Base-by-base conservation (phyloP, 2,888 invertebrate species). In the Blera fallax region DNA sequence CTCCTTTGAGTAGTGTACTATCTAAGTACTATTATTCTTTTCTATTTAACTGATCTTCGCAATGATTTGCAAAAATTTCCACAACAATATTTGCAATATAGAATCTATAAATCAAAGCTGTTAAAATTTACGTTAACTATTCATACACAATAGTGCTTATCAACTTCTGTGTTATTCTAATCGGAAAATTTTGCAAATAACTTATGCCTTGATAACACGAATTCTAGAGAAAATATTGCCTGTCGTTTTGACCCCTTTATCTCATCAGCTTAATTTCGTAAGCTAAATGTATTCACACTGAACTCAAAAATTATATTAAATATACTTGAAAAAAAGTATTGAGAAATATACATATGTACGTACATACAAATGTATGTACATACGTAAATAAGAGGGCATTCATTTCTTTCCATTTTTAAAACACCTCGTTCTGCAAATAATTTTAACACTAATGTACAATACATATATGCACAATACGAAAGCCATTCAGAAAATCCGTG, bases 231-330 rank as follows among this genome's bases (percentile, higher is more conserved):
- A 11, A 2, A n/a, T 58, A 48, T 29, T 50, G 11, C 8, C 14
- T 58, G 43, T 77, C 29, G 27, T 4, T 3, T 54, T 72, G 50
- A 77, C 70, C 45, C 45, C 52, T n/a, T 54, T 72, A 78, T 78
- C 78, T 54, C 27, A 1, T 40, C 1, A 7, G 58, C 50, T 40
- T 4, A 58, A 18, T 48, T 21, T 29, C 8, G 18, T 64, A 14
- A 14, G 14, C 14, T 14, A 27, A 21, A 18, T 56, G 2, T 18
- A 10, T 18, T 45, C 5, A 40, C n/a, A 40, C 37, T 14, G n/a
- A 40, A 14, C 40, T 14, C 14, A 6, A 40, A 14, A 40, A 14
- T 40, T 14, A 11, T 6, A 11, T n/a, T 11, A 37, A 11, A 11
- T 3, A 2, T n/a, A 11, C 11, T 37, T 10, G 1, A n/a, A 37